These are phyloP conservation scores for Sarcophaga subvicina DNA, from an alignment of 2,888 invertebrate genomes.

Conservation along the genomic window DNA sequence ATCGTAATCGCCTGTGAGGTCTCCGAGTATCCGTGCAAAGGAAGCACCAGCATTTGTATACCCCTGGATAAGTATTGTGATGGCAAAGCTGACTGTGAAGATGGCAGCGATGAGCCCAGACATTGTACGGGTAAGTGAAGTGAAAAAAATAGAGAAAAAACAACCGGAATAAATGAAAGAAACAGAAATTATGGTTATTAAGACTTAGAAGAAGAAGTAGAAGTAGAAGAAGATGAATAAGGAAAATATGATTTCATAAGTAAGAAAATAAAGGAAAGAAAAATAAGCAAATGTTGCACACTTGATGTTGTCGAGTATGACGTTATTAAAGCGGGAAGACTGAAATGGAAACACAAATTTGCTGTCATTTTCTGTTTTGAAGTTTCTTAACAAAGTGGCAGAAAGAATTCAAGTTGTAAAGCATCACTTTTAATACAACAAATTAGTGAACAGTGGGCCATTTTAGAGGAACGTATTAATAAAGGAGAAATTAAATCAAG, in stretches of 20 bases:
- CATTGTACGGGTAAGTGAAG: conserved; percentile 87
- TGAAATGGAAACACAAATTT: conserved; percentile 20
- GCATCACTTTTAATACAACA: too few species aligned
- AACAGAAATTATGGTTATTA: neutral
- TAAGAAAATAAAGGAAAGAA: neutral
- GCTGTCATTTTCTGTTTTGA: conserved; percentile 28
- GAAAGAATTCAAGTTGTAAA: neutral
- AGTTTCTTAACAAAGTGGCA: conserved; percentile 26
- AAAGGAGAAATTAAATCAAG: too few species aligned
- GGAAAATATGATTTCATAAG: neutral
- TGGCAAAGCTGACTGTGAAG: conserved; percentile 91
- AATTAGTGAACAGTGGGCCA: too few species aligned
- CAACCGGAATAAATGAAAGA: neutral
- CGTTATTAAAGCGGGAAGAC: too few species aligned
- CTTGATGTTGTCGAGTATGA: conserved; percentile 15
- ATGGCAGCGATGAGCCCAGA: conserved; percentile 92
- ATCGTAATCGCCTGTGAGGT: conserved; percentile 86
- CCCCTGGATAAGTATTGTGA: conserved; percentile 94
- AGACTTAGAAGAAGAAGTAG: neutral
- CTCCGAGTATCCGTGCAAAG: conserved; percentile 89
- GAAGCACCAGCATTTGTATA: conserved; percentile 88
- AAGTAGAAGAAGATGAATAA: neutral
- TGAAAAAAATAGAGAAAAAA: neutral
- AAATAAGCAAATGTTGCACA: neutral
- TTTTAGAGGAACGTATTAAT: too few species aligned